Conservation (phyloP, 2,888 invertebrate genomes). For the Meghimatium bilineatum region DNA sequence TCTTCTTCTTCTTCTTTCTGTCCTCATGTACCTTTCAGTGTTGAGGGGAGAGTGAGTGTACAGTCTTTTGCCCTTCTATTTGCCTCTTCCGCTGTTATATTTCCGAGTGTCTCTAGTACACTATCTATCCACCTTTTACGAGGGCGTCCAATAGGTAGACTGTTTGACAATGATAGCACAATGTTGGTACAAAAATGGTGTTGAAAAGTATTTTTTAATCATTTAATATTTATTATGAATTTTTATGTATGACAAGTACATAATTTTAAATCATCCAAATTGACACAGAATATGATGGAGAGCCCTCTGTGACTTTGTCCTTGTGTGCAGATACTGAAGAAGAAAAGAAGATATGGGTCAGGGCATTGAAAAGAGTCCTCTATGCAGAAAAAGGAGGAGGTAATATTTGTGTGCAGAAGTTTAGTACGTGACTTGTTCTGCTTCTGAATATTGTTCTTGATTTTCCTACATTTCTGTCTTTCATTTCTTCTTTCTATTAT, state of each 20-base stretch:
- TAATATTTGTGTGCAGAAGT: slow-evolving; percentile 48
- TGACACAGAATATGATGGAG: slow-evolving; percentile 30
- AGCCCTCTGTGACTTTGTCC: slow-evolving; percentile 58
- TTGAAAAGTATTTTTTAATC: not conserved
- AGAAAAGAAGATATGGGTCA: slow-evolving; percentile 73
- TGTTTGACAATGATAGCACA: no score
- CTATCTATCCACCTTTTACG: no score
- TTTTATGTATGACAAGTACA: not conserved
- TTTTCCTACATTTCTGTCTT: no score
- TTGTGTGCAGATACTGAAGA: slow-evolving; percentile 70
- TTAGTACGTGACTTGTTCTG: not conserved
- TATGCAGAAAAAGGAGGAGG: slow-evolving; percentile 74
- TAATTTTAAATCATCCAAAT: not conserved
- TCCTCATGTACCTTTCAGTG: no score
- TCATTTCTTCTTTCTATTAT: not conserved
- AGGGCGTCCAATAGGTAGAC: no score
- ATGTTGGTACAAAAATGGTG: no score
- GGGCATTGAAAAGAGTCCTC: slow-evolving; percentile 68
- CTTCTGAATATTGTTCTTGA: not conserved
- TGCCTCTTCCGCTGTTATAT: no score
- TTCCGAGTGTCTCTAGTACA: no score
- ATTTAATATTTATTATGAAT: no score
- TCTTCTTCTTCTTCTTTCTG: no score
- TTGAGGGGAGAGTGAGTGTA: no score
- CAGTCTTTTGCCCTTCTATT: no score